Conservation (phyloP, 2,113 vertebrate genomes). For the Carassius carassius region DNA sequence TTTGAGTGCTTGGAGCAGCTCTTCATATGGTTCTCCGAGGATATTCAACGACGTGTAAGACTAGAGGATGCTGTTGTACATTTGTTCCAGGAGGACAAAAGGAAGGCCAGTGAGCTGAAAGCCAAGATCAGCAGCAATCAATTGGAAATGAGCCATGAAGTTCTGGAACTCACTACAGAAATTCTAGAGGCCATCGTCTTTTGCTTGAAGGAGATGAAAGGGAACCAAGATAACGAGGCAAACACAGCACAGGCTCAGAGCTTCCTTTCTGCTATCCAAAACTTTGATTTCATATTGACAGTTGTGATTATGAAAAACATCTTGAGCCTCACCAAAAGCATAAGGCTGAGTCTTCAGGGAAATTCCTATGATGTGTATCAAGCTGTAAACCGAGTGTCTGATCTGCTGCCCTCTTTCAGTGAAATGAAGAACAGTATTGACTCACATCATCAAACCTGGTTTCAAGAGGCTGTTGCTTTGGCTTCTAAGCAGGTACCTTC, state of each 20-base stretch:
- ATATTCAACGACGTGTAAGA: slow-evolving; percentile 66
- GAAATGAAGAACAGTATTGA: slow-evolving; percentile 68
- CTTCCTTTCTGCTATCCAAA: slow-evolving; percentile 66
- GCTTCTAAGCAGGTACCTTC: slow-evolving; percentile 70
- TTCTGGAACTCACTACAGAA: slow-evolving; percentile 71
- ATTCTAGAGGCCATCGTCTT: slow-evolving; percentile 67
- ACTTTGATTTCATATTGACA: slow-evolving; percentile 76
- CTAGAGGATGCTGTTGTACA: slow-evolving; percentile 71
- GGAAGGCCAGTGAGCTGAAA: slow-evolving; percentile 70
- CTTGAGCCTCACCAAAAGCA: slow-evolving; percentile 64
- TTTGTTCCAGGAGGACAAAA: slow-evolving; percentile 67
- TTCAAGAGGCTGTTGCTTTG: slow-evolving; percentile 71
- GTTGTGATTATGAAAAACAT: slow-evolving; percentile 73
- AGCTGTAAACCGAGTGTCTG: slow-evolving; percentile 68
- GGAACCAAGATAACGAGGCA: slow-evolving; percentile 51
- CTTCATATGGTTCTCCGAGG: slow-evolving; percentile 73
- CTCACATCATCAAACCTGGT: slow-evolving; percentile 73
- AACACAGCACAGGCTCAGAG: slow-evolving; percentile 63
- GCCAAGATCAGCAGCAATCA: slow-evolving; percentile 71
- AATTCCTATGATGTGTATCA: slow-evolving; percentile 74
- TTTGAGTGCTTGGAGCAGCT: slow-evolving; percentile 64
- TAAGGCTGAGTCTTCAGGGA: slow-evolving; percentile 73
- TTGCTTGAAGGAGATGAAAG: slow-evolving; percentile 70
- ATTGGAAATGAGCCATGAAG: slow-evolving; percentile 76
- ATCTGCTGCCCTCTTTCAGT: slow-evolving; percentile 65